Evolutionary conservation across 2,113 vertebrate genomes (phyloP), one percentile per base, ranked within the genome.

Genomic region (Alexandromys fortis): DNA sequence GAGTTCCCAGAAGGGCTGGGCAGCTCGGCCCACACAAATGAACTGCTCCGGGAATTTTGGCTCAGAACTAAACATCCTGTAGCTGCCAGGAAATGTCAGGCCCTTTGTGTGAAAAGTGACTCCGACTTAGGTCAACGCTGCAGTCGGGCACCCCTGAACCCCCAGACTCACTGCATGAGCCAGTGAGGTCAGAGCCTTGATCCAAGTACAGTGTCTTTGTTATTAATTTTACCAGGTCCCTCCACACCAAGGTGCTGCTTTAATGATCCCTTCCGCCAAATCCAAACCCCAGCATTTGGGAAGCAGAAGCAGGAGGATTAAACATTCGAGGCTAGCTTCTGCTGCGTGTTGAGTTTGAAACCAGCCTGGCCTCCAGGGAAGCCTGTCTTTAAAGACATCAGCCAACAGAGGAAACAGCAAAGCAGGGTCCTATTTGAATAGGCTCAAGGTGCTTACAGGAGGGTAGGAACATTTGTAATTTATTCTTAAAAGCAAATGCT

Each of bases 11-110:
- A 94, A 96, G 81, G 95, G 81, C 65, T 63, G 92, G 65, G 65
- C 26, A 0, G 16, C 4, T 94, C n/a, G 22, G 92, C 58, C 82
- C 87, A 91, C 78, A 92, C 65, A 91, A 67, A 26, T 58, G 30
- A 89, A 79, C 86, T 91, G 79, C 91, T 95, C 67, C 86, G 94
- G 88, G 88, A 96, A 91, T 94, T 92, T 89, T 33, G 63, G 94
- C 86, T 92, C 63, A 5, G 61, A 87, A 72, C 30, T 85, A 88
- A 97, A 96, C 92, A 91, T 97, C 92, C 91, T 95, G 94, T 83
- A 78, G 72, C 91, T 94, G 86, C 82, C 17, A 7, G 82, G 90
- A 95, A 96, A 75, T 68, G 77, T 65, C 94, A 96, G 86, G 82
- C 47, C 58, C 91, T 92, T 96, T 92, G 94, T 70, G n/a, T 92